phyloP scores from a whole-genome alignment of 2,797 vertebrate genomes.

The Basileuterus tristriatus region DNA sequence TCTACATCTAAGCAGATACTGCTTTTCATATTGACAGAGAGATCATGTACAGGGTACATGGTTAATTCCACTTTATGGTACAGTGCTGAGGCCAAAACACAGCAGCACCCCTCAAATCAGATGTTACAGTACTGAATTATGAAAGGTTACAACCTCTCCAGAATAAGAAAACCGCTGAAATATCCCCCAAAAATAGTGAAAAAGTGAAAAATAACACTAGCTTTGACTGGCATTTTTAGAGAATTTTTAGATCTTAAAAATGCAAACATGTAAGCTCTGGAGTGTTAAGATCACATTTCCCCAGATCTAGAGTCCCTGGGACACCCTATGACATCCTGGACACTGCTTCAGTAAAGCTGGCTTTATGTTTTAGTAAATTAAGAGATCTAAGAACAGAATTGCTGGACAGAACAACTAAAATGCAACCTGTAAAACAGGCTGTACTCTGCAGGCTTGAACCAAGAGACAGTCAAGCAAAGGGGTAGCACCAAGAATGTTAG shows the following conservation, averaged over 20 bases:
- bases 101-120: not conserved
- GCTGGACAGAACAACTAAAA: not conserved
- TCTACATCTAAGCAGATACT: not conserved
- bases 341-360: not conserved
- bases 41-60: accelerated
- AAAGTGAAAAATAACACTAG: not conserved
- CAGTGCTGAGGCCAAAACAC: not conserved
- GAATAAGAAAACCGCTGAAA: not conserved
- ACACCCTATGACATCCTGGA: accelerated
- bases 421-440: not conserved
- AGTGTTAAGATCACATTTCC: not conserved
- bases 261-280: not conserved
- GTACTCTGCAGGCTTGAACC: not conserved
- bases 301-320: not conserved
- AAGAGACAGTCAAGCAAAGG: not conserved
- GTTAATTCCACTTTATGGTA: not conserved
- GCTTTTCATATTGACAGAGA: not conserved
- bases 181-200: not conserved
- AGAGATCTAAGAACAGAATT: not conserved
- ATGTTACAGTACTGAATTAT: not conserved
- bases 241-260: not conserved
- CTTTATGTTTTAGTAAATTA: not conserved
- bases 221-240: not conserved
- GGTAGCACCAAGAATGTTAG: not conserved
- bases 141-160: not conserved